phyloP scores from a whole-genome alignment of 2,113 vertebrate genomes.

The Murina feae region DNA sequence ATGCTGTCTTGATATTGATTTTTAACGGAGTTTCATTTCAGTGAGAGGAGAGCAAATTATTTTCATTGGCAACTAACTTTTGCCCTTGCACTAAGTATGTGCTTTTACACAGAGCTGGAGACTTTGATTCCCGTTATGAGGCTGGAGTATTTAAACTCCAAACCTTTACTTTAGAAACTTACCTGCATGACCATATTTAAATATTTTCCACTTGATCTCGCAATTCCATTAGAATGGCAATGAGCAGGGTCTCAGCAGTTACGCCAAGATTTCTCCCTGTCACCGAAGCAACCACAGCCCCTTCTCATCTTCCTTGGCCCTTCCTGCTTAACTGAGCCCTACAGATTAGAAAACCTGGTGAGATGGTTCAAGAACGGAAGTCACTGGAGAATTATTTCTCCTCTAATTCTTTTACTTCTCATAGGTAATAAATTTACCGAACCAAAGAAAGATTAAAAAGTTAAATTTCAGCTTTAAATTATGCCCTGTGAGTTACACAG shows the following conservation, averaged over 20 bases:
- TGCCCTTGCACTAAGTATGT: neutral
- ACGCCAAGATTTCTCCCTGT: neutral
- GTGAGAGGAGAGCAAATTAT: neutral
- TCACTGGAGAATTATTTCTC: conserved; percentile 51
- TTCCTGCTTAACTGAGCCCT: conserved; percentile 35
- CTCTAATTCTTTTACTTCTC: conserved; percentile 45
- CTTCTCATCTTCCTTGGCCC: neutral
- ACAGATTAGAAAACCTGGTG: neutral
- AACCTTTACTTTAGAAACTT: conserved; percentile 18
- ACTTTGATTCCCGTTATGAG: neutral
- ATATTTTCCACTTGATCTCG: conserved; percentile 31
- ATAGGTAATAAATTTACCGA: conserved; percentile 53
- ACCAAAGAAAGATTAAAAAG: conserved; percentile 54
- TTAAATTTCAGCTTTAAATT: conserved; percentile 63
- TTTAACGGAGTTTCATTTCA: neutral
- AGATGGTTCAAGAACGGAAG: conserved; percentile 15
- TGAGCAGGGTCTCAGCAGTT: neutral
- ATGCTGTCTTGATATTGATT: neutral
- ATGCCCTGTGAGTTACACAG: neutral
- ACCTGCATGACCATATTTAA: neutral
- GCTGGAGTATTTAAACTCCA: neutral
- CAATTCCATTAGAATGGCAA: neutral
- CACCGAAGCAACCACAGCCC: neutral
- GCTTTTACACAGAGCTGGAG: neutral
- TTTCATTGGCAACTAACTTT: neutral